Evolutionary conservation across 2,113 vertebrate species (phyloP).

Genomic region (Theristicus caerulescens): DNA sequence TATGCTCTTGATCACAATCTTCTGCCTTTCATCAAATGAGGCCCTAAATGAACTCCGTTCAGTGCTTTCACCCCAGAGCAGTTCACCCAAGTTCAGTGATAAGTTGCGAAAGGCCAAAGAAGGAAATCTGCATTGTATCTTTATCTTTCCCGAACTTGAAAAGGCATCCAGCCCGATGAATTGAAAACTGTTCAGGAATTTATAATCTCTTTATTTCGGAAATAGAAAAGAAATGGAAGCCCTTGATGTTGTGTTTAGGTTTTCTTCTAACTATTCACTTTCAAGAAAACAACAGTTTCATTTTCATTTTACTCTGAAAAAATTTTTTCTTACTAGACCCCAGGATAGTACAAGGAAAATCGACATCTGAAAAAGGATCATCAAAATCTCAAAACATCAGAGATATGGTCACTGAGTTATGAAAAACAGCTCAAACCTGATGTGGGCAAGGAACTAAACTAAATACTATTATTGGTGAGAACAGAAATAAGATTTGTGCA

Average conservation of each 20-base stretch:
- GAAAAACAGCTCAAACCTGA: background rate
- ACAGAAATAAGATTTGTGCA: background rate
- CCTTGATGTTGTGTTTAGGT: background rate
- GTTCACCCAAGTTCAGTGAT: slow-evolving; percentile 48
- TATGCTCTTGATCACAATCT: slow-evolving; percentile 66
- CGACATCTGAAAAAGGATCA: background rate
- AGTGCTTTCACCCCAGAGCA: slow-evolving; percentile 10
- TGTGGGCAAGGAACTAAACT: background rate
- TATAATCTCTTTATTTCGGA: background rate
- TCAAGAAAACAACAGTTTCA: background rate
- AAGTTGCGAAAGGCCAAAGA: slow-evolving; percentile 35
- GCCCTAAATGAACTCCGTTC: background rate
- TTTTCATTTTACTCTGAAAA: background rate
- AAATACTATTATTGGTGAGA: background rate
- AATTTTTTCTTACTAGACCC: background rate
- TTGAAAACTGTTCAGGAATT: background rate
- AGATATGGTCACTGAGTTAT: background rate
- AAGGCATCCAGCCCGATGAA: background rate
- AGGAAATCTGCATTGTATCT: slow-evolving; percentile 4
- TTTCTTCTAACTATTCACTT: background rate
- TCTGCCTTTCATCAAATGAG: slow-evolving; percentile 73
- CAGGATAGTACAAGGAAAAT: background rate
- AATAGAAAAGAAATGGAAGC: background rate
- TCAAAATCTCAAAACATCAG: background rate
- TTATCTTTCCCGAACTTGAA: background rate